phyloP scores from a whole-genome alignment of 2,797 vertebrate species.

The Anguilla megastoma region DNA sequence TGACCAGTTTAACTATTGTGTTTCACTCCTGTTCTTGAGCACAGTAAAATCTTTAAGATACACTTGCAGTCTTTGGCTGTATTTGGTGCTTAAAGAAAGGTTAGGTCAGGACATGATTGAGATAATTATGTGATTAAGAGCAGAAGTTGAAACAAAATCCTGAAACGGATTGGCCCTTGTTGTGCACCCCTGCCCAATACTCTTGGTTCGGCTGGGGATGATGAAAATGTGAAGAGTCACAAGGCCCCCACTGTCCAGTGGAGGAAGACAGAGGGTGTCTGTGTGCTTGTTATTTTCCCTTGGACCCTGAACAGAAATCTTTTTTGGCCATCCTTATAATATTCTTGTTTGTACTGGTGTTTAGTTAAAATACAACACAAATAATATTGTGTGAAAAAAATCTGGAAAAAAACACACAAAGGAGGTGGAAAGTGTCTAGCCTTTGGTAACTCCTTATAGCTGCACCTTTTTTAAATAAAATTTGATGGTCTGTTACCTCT shows the following conservation, averaged over 20 bases:
- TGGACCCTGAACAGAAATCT: background rate
- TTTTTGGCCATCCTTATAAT: background rate
- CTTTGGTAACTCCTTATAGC: background rate
- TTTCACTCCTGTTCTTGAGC: too few species aligned
- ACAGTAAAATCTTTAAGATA: background rate
- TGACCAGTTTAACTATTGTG: too few species aligned
- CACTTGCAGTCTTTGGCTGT: background rate
- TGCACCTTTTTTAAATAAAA: slow-evolving; percentile 19
- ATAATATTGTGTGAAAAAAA: background rate
- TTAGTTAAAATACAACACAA: background rate
- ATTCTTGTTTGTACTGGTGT: slow-evolving; percentile 34
- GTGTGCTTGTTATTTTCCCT: background rate
- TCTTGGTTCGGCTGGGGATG: background rate
- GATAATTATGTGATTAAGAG: background rate
- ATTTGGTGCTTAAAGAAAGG: background rate
- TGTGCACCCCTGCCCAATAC: background rate
- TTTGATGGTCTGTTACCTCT: slow-evolving; percentile 27
- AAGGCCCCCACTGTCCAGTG: background rate
- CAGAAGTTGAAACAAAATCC: background rate
- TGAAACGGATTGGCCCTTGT: background rate
- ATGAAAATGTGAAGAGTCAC: background rate
- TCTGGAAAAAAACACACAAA: background rate
- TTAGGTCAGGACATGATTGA: too few species aligned
- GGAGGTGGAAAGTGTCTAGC: background rate
- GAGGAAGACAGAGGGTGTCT: background rate